Conservation (phyloP, 2,797 vertebrate species). For the Ceryle rudis region DNA sequence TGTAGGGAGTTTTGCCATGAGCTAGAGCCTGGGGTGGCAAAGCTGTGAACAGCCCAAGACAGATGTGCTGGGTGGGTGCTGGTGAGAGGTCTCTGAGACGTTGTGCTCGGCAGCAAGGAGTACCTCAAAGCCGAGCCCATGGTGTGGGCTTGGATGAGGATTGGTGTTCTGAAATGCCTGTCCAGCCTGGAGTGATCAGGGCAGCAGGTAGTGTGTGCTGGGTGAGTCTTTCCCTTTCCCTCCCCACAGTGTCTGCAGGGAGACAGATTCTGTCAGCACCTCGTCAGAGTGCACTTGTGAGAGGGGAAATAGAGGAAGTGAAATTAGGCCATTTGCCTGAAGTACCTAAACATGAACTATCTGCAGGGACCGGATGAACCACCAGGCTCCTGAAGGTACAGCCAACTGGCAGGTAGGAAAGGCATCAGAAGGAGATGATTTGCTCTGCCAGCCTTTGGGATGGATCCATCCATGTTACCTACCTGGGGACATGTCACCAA, state of each 20-base stretch:
- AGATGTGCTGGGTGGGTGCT: fast-evolving
- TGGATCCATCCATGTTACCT: fast-evolving
- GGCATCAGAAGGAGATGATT: not conserved
- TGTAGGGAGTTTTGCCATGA: not conserved
- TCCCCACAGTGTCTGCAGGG: too few species aligned
- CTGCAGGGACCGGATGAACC: too few species aligned
- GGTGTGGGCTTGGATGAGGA: not conserved
- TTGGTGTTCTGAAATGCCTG: not conserved
- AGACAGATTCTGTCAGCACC: not conserved
- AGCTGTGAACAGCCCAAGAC: not conserved
- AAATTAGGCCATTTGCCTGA: not conserved
- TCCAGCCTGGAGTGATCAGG: too few species aligned
- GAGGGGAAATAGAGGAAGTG: not conserved
- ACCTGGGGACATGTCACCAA: not conserved
- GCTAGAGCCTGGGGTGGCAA: too few species aligned
- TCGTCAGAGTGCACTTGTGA: not conserved
- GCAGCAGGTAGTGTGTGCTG: not conserved
- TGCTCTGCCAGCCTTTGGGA: not conserved
- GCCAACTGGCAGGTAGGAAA: not conserved
- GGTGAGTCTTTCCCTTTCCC: not conserved
- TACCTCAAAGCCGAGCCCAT: fast-evolving
- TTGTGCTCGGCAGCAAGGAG: fast-evolving
- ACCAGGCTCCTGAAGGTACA: fast-evolving
- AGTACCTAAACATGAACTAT: fast-evolving
- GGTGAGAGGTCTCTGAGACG: fast-evolving